These are phyloP conservation scores for Daboia siamensis DNA, from an alignment of 2,113 vertebrate species.

Conservation along the genomic window DNA sequence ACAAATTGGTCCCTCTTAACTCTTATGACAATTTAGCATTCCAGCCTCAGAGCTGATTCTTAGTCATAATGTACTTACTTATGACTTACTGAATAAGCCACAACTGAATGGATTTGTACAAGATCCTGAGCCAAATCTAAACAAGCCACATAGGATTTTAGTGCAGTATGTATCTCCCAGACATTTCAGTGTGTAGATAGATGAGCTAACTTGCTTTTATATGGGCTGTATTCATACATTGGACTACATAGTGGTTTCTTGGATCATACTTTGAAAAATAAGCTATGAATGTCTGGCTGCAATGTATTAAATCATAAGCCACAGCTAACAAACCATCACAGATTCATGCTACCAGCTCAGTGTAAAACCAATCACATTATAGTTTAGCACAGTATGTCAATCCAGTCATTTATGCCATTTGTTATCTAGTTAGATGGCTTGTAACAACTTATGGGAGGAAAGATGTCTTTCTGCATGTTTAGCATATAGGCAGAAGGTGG, in stretches of 20 bases:
- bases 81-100: not conserved
- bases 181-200: not conserved
- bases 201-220: not conserved
- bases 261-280: not conserved
- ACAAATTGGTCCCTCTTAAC: not conserved
- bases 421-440: not conserved
- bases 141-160: not conserved
- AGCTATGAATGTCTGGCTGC: not conserved
- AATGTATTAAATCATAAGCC: not conserved
- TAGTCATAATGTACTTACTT: not conserved
- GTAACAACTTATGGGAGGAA: not conserved
- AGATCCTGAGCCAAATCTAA: not conserved
- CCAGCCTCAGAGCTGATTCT: not conserved
- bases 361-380: not conserved
- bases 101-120: not conserved
- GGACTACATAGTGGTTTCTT: not conserved
- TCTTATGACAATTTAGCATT: not conserved
- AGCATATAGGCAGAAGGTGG: not conserved
- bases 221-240: not conserved
- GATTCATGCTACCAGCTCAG: not conserved
- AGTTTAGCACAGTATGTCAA: not conserved
- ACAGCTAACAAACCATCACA: not conserved
- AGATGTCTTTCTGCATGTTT: not conserved
- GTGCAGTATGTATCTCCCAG: not conserved
- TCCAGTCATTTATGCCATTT: not conserved